These are phyloP conservation scores for Micromussa lordhowensis DNA, from an alignment of 92 coral and sea anemone genomes.

Conservation along the genomic window DNA sequence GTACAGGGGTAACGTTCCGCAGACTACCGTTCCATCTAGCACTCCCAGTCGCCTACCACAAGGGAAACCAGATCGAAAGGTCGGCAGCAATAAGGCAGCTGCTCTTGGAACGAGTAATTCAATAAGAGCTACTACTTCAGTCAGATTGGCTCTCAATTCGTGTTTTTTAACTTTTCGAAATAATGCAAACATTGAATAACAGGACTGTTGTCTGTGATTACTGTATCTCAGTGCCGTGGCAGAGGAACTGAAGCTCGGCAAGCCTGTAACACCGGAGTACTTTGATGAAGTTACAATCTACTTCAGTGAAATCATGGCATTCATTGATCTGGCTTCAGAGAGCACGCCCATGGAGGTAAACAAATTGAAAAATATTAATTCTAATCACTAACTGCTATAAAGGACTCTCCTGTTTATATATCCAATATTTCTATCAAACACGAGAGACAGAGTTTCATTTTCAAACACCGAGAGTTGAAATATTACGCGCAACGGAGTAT, in stretches of 20 bases:
- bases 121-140: too few relatives aligned
- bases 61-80: too few relatives aligned
- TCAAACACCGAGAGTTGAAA: too few relatives aligned
- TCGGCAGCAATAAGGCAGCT: too few relatives aligned
- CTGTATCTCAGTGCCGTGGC: constrained; percentile 69
- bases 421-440: not conserved
- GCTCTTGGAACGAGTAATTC: too few relatives aligned
- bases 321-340: constrained; percentile 86
- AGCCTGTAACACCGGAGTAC: constrained; percentile 79
- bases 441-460: too few relatives aligned
- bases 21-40: too few relatives aligned
- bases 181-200: not conserved
- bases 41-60: too few relatives aligned
- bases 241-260: constrained; percentile 81
- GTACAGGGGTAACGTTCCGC: too few relatives aligned
- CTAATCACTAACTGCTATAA: not conserved
- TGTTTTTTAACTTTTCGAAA: not conserved
- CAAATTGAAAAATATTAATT: not conserved
- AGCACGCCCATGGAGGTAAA: constrained; percentile 89
- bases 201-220: not conserved
- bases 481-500: too few relatives aligned
- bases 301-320: constrained; percentile 84
- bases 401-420: not conserved
- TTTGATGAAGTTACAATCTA: constrained; percentile 87
- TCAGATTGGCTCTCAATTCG: not conserved